Conservation (phyloP, 2,113 vertebrate species). For the Eulemur macaco region DNA sequence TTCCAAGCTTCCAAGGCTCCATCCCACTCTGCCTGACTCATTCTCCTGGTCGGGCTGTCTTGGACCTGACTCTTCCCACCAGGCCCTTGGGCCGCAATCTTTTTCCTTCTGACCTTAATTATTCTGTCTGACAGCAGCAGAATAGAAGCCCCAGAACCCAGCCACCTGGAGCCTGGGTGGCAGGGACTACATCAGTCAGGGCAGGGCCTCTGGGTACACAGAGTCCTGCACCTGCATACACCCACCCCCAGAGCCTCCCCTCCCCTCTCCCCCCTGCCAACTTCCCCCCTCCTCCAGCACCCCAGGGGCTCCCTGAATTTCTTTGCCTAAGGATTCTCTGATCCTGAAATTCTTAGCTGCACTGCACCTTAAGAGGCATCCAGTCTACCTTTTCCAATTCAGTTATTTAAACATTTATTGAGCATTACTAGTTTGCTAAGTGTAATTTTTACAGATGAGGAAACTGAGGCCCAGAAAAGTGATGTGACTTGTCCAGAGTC, state of each 20-base stretch:
- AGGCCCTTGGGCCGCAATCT: slow-evolving; percentile 7
- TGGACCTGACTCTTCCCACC: not conserved
- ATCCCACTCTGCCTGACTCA: not conserved
- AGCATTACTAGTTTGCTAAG: slow-evolving; percentile 24
- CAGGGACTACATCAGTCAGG: not conserved
- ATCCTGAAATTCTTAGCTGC: not conserved
- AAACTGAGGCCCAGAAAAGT: slow-evolving; percentile 33
- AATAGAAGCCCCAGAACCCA: not conserved
- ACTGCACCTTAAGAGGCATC: not conserved
- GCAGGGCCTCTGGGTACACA: not conserved
- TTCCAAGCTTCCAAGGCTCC: not conserved
- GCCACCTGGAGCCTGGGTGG: not conserved
- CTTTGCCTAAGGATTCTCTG: not conserved
- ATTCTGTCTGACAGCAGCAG: not conserved
- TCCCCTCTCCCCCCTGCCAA: not conserved
- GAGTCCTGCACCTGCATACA: not conserved
- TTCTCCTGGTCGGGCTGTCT: not conserved
- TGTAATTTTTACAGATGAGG: slow-evolving; percentile 51
- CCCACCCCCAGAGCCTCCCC: no score
- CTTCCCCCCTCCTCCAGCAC: not conserved
- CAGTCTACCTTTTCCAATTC: not conserved
- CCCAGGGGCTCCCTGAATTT: not conserved
- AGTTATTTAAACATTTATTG: slow-evolving; percentile 60
- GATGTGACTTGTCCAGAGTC: not conserved
- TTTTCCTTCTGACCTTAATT: slow-evolving; percentile 14